Base-by-base conservation (phyloP, 2,113 vertebrate genomes). In the Meles meles region DNA sequence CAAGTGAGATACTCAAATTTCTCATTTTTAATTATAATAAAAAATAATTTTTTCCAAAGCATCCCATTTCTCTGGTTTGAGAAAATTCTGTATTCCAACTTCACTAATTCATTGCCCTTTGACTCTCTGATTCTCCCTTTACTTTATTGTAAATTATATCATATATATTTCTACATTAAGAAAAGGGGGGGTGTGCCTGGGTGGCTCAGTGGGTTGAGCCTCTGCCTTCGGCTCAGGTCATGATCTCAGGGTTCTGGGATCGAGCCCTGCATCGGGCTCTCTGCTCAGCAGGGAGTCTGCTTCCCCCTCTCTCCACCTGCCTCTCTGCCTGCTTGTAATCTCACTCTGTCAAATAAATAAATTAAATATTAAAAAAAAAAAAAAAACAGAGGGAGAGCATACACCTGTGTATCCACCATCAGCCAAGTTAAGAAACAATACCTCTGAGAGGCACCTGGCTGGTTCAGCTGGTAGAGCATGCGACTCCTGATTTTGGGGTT, bases 71-170 rank as follows among this genome's bases (percentile, higher is more conserved):
- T 93, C 82, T 88, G 29, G 34, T 39, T 83, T 84, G 71, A 94
- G 84, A 85, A 97, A 84, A 96, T 84, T 88, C 59, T 94, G 42
- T 88, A 77, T 14, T 84, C 39, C 15, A 94, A 47, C 55, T 52
- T 72, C 37, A 55, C 10, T 79, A 84, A 94, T 17, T 87, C 37
- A 34, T 12, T 88, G 18, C 3, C n/a, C n/a, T 95, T 34, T 84
- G 86, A 59, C 49, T 83, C 63, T 82, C 52, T 82, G 81, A 93
- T 81, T 90, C 27, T 8, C 11, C 47, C 65, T 80, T 39, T 25
- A 67, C 25, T 83, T 82, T 37, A 96, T 18, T 84, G 6, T 85
- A 57, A 90, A 86, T 55, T 94, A 9, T 23, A 55, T 63, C 17
- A 81, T 42, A 63, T 20, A 90, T 6, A 82, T 11, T 57, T 71